Base-by-base conservation (phyloP, 2,888 invertebrate species). In the Diadromus collaris region DNA sequence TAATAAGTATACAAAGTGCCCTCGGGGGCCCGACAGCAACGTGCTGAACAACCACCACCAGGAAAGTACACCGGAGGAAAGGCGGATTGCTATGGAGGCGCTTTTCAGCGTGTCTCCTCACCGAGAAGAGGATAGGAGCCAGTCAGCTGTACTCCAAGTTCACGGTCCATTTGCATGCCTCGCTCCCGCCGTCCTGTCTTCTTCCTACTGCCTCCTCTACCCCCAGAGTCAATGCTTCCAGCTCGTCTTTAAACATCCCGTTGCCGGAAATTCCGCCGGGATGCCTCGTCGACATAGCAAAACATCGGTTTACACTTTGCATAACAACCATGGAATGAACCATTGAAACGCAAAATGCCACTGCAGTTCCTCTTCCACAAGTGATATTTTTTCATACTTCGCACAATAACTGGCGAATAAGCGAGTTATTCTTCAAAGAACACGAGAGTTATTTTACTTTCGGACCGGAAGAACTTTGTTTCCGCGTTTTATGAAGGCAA, bases 1-100 rank as follows among this genome's bases (percentile, higher is more conserved):
- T 87, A 88, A 88, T 87, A 88, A 87, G 85, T 87, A 85, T 84
- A 84, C 85, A 81, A 85, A 86, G 83, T 87, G 85, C 84, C 86
- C 83, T 78, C 82, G 78, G 82, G 85, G 76, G 79, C 56, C 61
- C 76, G 67, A 73, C 76, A 76, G 76, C 76, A 76, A 69, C 76
- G 79, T 71, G 70, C 73, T 51, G 34, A 58, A 61, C 34, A 44
- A 54, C 29, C 48, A 70, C 61, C 65, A 75, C 61, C 65, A 75
- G 70, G 74, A 76, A 71, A 71, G 64, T 70, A 56, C 56, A 56
- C 76, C 69, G 41, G 68, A 46, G 69, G 56, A 67, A 77, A 74
- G 67, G 38, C 71, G 73, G 73, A 68, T 63, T 70, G 44, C 58
- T 65, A n/a, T 48, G 6, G 56, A 64, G 72, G 64, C 38, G 38